Evolutionary conservation across 2,113 vertebrate genomes (phyloP).

Genomic region (Malaclemys terrapin): DNA sequence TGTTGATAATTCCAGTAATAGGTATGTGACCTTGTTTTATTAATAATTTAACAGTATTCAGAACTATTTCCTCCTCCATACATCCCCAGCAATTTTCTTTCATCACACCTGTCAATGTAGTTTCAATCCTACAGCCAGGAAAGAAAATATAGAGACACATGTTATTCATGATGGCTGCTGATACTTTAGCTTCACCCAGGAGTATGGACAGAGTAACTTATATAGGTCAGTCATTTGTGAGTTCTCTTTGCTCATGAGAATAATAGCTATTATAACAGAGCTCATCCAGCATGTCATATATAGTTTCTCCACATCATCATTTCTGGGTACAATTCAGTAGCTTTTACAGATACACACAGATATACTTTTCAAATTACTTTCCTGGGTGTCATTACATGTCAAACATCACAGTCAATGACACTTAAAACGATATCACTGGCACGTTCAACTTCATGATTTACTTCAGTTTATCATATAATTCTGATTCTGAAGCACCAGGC

Average conservation of each 20-base stretch:
- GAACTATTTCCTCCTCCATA: background rate
- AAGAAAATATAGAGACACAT: background rate
- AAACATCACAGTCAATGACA: background rate
- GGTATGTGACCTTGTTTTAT: slow-evolving; percentile 7
- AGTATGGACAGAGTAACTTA: background rate
- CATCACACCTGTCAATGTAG: background rate
- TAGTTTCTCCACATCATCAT: background rate
- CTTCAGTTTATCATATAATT: slow-evolving; percentile 18
- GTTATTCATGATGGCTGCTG: slow-evolving; percentile 4
- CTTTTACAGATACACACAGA: slow-evolving; percentile 21
- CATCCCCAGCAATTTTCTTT: background rate
- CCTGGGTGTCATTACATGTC: slow-evolving; percentile 3
- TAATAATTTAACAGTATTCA: background rate
- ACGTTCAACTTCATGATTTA: background rate
- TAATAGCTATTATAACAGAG: background rate
- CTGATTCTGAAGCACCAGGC: background rate
- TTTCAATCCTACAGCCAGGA: background rate
- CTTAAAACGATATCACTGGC: background rate
- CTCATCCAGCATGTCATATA: background rate
- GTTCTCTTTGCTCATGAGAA: slow-evolving; percentile 14
- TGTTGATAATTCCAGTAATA: background rate
- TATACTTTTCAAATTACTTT: background rate
- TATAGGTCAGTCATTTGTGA: background rate
- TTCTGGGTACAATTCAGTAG: background rate
- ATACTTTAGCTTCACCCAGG: background rate